These are phyloP conservation scores for Deroplatys truncata DNA, from an alignment of 2,888 invertebrate species.

Conservation along the genomic window DNA sequence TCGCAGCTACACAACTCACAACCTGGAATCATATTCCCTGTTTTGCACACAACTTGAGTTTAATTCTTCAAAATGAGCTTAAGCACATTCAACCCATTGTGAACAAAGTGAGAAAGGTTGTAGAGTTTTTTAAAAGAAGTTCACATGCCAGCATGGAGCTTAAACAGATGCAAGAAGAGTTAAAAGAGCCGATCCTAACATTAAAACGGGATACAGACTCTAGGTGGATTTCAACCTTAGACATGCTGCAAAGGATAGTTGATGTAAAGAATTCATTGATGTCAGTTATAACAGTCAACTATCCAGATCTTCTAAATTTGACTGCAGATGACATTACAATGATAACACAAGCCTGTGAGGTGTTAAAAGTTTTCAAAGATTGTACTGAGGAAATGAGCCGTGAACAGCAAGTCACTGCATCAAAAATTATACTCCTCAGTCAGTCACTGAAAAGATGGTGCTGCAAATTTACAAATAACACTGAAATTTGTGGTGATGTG, in stretches of 20 bases:
- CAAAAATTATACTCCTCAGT: not conserved
- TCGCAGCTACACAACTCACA: not conserved
- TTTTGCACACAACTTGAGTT: conserved; percentile 37
- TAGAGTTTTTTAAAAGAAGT: conserved; percentile 4
- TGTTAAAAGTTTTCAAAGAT: conserved; percentile 28
- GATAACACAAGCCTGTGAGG: conserved; percentile 20
- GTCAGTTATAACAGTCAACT: not conserved
- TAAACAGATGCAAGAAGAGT: not conserved
- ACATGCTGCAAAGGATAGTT: not conserved
- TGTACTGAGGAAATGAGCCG: conserved; percentile 20
- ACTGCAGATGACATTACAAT: conserved; percentile 20
- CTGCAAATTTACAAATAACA: no score
- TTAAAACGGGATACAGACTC: not conserved
- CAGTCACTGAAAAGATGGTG: not conserved
- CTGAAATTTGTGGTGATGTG: no score
- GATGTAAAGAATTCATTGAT: not conserved
- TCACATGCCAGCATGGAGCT: not conserved
- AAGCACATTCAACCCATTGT: not conserved
- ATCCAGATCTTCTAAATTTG: conserved; percentile 1
- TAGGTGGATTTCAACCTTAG: not conserved
- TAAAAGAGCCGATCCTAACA: not conserved
- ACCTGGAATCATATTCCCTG: conserved; percentile 35
- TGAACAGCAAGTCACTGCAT: conserved; percentile 26
- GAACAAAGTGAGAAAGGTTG: not conserved
- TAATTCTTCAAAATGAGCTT: conserved; percentile 25